Evolutionary conservation across 1,140 invertebrate genomes (phyloP).

Genomic region (Drosophila virilis): DNA sequence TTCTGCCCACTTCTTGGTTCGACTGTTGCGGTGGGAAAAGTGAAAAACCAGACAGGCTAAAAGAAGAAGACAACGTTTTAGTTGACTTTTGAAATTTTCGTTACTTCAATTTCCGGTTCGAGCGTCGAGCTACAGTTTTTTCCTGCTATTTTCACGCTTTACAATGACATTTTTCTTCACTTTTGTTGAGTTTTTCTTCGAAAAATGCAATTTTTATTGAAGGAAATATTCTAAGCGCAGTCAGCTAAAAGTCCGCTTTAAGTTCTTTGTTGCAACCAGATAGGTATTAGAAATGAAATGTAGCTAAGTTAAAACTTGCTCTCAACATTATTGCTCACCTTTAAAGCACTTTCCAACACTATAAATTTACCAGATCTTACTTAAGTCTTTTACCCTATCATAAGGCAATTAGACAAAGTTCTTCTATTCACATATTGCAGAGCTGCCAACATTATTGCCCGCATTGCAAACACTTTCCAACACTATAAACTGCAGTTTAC

Average conservation of each 20-base stretch:
- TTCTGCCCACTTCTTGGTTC: not conserved
- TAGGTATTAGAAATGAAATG: no score
- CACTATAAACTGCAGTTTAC: no score
- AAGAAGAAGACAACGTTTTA: slow-evolving; percentile 23
- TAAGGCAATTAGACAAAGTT: slow-evolving; percentile 3
- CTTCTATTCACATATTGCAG: no score
- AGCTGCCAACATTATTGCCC: no score
- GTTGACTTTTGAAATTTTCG: slow-evolving; percentile 28
- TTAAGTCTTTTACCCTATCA: not conserved
- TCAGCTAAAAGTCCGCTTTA: not conserved
- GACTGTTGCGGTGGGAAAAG: not conserved
- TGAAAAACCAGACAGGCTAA: slow-evolving; percentile 10
- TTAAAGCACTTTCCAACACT: no score
- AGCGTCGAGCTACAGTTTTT: not conserved
- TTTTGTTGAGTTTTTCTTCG: not conserved
- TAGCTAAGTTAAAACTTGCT: no score
- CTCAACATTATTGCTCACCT: no score
- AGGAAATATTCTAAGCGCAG: not conserved
- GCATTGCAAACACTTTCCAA: no score
- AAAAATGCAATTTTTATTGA: slow-evolving; percentile 9
- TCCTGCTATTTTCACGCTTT: slow-evolving; percentile 6
- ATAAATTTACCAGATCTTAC: no score
- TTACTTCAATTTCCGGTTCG: slow-evolving; percentile 46
- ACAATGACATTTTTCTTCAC: slow-evolving; percentile 12
- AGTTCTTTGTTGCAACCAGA: not conserved